Evolutionary conservation across 2,888 invertebrate genomes (phyloP).

Genomic region (Pardosa pseudoannulata): DNA sequence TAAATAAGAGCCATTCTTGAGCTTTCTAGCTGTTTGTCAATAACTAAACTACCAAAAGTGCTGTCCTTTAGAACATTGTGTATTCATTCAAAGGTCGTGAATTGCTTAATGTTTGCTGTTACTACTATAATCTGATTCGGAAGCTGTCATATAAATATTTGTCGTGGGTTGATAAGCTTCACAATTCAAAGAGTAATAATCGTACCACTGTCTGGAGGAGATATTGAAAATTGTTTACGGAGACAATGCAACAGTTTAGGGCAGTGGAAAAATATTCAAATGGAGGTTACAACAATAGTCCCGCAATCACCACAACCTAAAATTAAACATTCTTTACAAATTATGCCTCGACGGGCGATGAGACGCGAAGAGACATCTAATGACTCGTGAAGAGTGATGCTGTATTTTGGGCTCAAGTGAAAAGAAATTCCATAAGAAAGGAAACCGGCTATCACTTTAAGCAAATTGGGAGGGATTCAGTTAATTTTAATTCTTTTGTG

Average conservation of each 20-base stretch:
- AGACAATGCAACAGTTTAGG: neutral
- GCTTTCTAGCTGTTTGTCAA: too few relatives aligned
- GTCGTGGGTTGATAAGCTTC: too few relatives aligned
- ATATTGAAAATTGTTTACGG: too few relatives aligned
- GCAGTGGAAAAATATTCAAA: neutral
- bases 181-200: too few relatives aligned
- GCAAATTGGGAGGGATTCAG: neutral
- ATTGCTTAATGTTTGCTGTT: too few relatives aligned
- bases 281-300: neutral
- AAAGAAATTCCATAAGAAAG: neutral
- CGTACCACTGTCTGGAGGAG: too few relatives aligned
- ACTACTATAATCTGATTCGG: too few relatives aligned
- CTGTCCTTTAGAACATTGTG: too few relatives aligned
- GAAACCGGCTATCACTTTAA: neutral
- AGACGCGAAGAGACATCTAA: neutral
- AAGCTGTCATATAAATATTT: too few relatives aligned
- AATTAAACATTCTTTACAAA: neutral
- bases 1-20: too few relatives aligned
- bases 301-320: neutral
- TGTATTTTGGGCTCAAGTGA: neutral
- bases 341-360: neutral
- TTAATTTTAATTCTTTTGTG: neutral
- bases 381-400: neutral
- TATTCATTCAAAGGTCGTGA: too few relatives aligned
- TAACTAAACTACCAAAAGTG: too few relatives aligned